Evolutionary conservation across 1,140 invertebrate species (phyloP).

Genomic region (Procambarus virginalis): DNA sequence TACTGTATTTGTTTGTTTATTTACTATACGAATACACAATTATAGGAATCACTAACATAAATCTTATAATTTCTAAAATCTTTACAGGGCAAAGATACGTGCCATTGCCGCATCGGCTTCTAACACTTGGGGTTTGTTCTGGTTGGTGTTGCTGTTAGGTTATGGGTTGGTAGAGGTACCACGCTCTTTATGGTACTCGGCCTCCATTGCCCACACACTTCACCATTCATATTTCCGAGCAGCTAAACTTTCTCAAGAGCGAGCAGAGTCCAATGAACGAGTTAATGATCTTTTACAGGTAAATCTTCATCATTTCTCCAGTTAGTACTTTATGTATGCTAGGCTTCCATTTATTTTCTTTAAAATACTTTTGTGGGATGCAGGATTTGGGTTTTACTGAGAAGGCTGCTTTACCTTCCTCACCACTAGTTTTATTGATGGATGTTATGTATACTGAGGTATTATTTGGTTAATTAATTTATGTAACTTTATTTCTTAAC

Average conservation of each 20-base stretch:
- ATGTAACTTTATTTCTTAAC: too few species aligned
- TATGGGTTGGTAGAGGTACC: slow-evolving; percentile 98
- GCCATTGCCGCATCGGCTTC: slow-evolving; percentile 92
- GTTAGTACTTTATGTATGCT: neutral
- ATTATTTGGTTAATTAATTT: too few species aligned
- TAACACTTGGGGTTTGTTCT: slow-evolving; percentile 99
- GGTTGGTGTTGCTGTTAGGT: slow-evolving; percentile 94
- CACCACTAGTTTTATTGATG: too few species aligned
- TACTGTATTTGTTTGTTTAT: too few species aligned
- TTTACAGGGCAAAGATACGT: slow-evolving; percentile 63
- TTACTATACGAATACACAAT: too few species aligned
- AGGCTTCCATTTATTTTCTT: neutral
- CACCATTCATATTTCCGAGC: slow-evolving; percentile 96
- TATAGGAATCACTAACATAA: too few species aligned
- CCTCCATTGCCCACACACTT: slow-evolving; percentile 82
- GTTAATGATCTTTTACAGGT: slow-evolving; percentile 96
- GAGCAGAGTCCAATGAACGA: slow-evolving; percentile 96
- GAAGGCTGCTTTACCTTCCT: too few species aligned
- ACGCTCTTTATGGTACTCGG: slow-evolving; percentile 74
- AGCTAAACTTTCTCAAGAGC: slow-evolving; percentile 97
- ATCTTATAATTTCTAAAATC: neutral
- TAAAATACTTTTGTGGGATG: neutral
- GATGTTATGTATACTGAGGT: too few species aligned
- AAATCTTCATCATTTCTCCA: slow-evolving; percentile 67
- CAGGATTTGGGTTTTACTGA: too few species aligned